Evolutionary conservation across 1,140 invertebrate species (phyloP).

Genomic region (Zaprionus kolodkinae): DNA sequence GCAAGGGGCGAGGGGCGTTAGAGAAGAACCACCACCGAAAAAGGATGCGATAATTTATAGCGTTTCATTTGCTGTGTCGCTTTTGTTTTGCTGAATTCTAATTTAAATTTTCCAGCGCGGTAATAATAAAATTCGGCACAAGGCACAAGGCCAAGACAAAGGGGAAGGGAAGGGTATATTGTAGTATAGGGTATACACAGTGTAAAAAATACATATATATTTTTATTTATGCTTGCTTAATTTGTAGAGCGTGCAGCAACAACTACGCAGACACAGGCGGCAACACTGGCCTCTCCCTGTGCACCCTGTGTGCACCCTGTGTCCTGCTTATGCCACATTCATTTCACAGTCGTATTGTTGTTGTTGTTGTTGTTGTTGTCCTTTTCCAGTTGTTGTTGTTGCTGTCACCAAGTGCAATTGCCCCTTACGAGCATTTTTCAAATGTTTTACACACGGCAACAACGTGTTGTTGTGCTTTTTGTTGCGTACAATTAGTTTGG

Average conservation of each 20-base stretch:
- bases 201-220: slow-evolving; percentile 67
- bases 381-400: slow-evolving; percentile 19
- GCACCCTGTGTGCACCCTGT: not conserved
- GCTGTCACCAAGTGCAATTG: slow-evolving; percentile 68
- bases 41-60: slow-evolving; percentile 83
- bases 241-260: slow-evolving; percentile 71
- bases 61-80: slow-evolving; percentile 69
- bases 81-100: slow-evolving; percentile 69
- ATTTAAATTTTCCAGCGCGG: slow-evolving; percentile 80
- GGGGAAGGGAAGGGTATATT: not conserved
- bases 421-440: slow-evolving; percentile 75
- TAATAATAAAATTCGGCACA: slow-evolving; percentile 64
- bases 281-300: not conserved
- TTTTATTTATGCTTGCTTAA: slow-evolving; percentile 81
- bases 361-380: slow-evolving; percentile 27
- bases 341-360: slow-evolving; percentile 48
- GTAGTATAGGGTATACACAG: slow-evolving; percentile 22
- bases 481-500: slow-evolving; percentile 81
- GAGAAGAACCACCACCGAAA: slow-evolving; percentile 66
- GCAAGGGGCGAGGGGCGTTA: slow-evolving; percentile 11
- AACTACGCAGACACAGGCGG: slow-evolving; percentile 15
- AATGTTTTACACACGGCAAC: slow-evolving; percentile 68
- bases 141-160: slow-evolving; percentile 12
- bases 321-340: slow-evolving; percentile 43
- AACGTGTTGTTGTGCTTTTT: slow-evolving; percentile 64